Conservation (phyloP, 2,113 vertebrate genomes). For the Fregetta grallaria region DNA sequence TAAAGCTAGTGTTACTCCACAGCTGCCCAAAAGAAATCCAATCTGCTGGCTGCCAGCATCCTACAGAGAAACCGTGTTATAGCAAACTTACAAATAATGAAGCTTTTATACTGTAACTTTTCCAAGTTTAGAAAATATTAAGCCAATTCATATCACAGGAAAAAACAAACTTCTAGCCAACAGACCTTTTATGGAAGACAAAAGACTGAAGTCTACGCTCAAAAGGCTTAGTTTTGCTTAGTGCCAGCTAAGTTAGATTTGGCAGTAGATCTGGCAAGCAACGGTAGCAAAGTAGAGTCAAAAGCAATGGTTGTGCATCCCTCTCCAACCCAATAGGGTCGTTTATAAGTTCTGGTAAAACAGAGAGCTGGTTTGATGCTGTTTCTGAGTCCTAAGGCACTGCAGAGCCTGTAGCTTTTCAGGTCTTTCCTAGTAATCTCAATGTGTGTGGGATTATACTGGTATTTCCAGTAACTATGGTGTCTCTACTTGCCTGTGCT, state of each 20-base stretch:
- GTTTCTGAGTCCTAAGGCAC: neutral
- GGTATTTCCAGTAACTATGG: neutral
- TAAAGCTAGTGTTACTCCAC: slow-evolving; percentile 89
- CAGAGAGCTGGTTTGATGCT: neutral
- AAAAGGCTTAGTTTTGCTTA: neutral
- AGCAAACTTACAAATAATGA: neutral
- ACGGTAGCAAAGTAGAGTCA: neutral
- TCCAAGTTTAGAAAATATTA: neutral
- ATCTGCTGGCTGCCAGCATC: slow-evolving; percentile 96
- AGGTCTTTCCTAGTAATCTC: neutral
- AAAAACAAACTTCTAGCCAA: neutral
- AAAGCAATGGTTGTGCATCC: neutral
- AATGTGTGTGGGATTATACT: neutral
- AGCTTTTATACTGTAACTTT: neutral
- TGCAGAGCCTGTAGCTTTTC: neutral
- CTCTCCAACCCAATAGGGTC: neutral
- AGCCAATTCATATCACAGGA: neutral
- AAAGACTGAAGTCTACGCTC: neutral
- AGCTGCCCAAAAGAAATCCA: slow-evolving; percentile 94
- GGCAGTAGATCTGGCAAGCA: neutral
- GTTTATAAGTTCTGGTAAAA: neutral
- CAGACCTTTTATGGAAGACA: neutral
- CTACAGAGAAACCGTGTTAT: slow-evolving; percentile 56
- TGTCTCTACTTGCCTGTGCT: neutral
- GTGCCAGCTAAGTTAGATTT: neutral